phyloP scores from a whole-genome alignment of 2,113 vertebrate genomes.

The Eudyptes chrysolophus region DNA sequence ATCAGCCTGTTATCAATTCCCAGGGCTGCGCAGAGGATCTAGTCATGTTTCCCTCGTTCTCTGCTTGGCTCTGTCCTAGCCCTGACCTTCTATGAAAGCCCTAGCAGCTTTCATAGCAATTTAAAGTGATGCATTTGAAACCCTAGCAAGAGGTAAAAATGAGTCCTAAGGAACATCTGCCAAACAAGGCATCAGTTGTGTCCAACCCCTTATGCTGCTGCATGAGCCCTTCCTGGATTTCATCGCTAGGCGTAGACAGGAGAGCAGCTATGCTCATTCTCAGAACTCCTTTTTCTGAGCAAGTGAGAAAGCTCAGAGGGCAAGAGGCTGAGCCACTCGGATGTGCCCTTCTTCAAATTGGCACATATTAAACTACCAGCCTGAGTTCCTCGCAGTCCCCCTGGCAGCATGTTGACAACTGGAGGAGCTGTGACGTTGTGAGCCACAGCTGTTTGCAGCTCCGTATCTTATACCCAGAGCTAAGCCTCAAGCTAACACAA shows the following conservation, averaged over 20 bases:
- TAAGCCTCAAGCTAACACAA: background rate
- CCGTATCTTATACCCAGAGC: background rate
- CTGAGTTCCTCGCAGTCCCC: rapidly evolving
- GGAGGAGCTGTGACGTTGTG: rapidly evolving
- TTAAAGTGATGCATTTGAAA: background rate
- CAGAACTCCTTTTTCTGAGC: background rate
- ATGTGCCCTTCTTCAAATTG: rapidly evolving
- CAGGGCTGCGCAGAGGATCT: background rate
- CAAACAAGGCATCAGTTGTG: background rate
- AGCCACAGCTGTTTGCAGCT: background rate
- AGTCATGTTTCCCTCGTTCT: background rate
- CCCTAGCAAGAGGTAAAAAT: background rate
- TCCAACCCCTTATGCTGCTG: background rate
- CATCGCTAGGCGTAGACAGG: background rate
- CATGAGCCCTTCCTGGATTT: background rate
- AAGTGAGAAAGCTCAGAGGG: background rate
- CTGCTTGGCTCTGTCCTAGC: background rate
- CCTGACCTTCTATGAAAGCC: background rate
- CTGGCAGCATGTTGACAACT: rapidly evolving
- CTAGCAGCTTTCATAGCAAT: background rate
- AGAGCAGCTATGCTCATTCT: background rate
- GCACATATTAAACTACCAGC: background rate
- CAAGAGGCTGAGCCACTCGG: no score
- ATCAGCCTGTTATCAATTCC: background rate
- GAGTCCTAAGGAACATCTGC: background rate